These are phyloP conservation scores for Damaliscus lunatus DNA, from an alignment of 2,113 vertebrate genomes.

Conservation along the genomic window DNA sequence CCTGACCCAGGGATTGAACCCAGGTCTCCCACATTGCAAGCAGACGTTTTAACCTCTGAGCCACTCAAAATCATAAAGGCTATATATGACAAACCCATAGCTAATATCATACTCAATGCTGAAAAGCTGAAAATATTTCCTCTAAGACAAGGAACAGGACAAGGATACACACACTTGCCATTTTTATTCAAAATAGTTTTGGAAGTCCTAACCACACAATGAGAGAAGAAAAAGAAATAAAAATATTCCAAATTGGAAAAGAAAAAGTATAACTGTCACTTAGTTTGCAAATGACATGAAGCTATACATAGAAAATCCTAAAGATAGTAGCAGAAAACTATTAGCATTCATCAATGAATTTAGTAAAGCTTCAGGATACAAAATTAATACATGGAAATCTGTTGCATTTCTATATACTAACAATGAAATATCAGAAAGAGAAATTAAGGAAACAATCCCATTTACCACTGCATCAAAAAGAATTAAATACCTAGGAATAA, in stretches of 20 bases:
- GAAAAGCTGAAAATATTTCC: neutral
- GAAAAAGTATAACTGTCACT: neutral
- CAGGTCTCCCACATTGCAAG: too few species aligned
- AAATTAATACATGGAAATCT: neutral
- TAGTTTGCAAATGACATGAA: neutral
- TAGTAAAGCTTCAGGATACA: neutral
- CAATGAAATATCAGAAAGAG: neutral
- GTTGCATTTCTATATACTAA: neutral
- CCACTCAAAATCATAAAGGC: neutral
- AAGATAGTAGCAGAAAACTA: neutral
- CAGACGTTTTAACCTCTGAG: too few species aligned
- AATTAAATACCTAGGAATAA: neutral
- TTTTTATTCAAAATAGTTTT: neutral
- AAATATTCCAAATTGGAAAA: neutral
- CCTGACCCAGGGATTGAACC: too few species aligned
- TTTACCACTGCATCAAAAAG: neutral
- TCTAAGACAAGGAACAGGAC: neutral
- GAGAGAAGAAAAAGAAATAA: neutral
- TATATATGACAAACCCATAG: neutral
- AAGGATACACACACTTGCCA: neutral
- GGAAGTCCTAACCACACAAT: neutral
- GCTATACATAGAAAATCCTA: neutral
- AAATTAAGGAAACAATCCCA: neutral
- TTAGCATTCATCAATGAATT: neutral
- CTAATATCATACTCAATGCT: neutral